phyloP scores from a whole-genome alignment of 30 jellyfish, hydroid and myxozoan species.

The Pelagia noctiluca region DNA sequence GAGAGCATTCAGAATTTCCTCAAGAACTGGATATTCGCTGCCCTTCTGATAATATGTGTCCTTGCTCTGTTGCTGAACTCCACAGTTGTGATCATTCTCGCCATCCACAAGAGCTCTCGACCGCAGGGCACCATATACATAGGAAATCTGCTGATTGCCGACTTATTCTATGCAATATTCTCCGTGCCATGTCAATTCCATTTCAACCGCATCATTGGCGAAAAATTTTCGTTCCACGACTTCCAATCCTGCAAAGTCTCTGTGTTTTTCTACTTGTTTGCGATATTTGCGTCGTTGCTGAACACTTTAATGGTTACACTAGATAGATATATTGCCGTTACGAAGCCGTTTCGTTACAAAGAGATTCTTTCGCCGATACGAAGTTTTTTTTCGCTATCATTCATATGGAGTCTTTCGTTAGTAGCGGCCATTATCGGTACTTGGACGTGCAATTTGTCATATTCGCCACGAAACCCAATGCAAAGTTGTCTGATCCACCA shows the following conservation, averaged over 20 bases:
- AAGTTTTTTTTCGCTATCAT: background rate
- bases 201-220: background rate
- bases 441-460: background rate
- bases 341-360: slow-evolving; percentile 36
- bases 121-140: slow-evolving; percentile 43
- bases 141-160: slow-evolving; percentile 21
- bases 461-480: background rate
- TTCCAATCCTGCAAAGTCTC: slow-evolving; percentile 1
- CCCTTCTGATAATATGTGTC: background rate
- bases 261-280: slow-evolving; percentile 22
- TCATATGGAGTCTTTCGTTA: slow-evolving; percentile 6
- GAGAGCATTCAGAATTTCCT: background rate
- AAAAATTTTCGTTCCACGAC: background rate
- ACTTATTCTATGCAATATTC: slow-evolving; percentile 1
- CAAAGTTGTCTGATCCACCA: slow-evolving; percentile 9
- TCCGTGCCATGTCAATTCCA: slow-evolving; percentile 18
- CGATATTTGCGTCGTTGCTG: slow-evolving; percentile 14
- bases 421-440: slow-evolving; percentile 7
- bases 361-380: slow-evolving; percentile 22
- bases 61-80: background rate
- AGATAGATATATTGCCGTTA: slow-evolving; percentile 47
- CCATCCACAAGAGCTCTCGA: slow-evolving; percentile 17
- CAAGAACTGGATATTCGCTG: background rate
- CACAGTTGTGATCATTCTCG: slow-evolving; percentile 3
- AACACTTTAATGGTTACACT: slow-evolving; percentile 42